phyloP scores from a whole-genome alignment of 2,888 invertebrate genomes.

The Amphipyra tragopoginis region DNA sequence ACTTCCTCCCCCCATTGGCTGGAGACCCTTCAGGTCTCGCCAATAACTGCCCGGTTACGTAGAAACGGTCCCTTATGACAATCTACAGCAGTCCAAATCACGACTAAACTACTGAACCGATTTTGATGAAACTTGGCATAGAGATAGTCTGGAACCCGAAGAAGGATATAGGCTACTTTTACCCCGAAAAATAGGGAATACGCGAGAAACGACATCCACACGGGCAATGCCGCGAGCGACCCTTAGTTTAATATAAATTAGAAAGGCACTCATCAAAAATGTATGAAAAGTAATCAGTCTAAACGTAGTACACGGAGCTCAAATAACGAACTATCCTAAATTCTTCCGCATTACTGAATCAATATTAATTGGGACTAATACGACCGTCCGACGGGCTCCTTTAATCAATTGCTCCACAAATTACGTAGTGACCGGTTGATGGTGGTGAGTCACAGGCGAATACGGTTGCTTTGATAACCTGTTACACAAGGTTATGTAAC shows the following conservation, averaged over 20 bases:
- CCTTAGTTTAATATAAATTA: slow-evolving; percentile 13
- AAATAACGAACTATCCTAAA: slow-evolving; percentile 45
- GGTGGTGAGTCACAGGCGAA: slow-evolving; percentile 12
- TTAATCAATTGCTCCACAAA: slow-evolving; percentile 60
- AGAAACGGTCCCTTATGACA: too few species aligned
- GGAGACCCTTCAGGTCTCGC: too few species aligned
- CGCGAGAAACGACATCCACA: too few species aligned
- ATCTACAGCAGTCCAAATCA: too few species aligned
- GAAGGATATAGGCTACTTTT: too few species aligned
- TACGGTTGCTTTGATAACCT: slow-evolving; percentile 23
- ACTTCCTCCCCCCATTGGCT: too few species aligned
- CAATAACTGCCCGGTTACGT: too few species aligned
- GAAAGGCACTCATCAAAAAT: slow-evolving; percentile 12
- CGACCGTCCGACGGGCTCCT: slow-evolving; percentile 52
- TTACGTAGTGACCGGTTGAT: slow-evolving; percentile 17
- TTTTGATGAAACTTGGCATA: too few species aligned
- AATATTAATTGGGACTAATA: slow-evolving; percentile 66
- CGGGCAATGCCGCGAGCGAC: too few species aligned
- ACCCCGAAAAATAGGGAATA: too few species aligned
- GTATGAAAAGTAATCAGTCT: slow-evolving; percentile 5
- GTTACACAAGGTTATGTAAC: slow-evolving; percentile 28
- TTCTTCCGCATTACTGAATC: slow-evolving; percentile 63
- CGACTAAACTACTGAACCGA: too few species aligned
- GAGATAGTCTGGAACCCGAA: too few species aligned
- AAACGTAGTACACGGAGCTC: slow-evolving; percentile 3